Percentiles rank a stretch among this genome's conserved stretches.
These are phyloP conservation scores for Pygoscelis adeliae DNA, from an alignment of 2,113 vertebrate species.

Conservation along the genomic window DNA sequence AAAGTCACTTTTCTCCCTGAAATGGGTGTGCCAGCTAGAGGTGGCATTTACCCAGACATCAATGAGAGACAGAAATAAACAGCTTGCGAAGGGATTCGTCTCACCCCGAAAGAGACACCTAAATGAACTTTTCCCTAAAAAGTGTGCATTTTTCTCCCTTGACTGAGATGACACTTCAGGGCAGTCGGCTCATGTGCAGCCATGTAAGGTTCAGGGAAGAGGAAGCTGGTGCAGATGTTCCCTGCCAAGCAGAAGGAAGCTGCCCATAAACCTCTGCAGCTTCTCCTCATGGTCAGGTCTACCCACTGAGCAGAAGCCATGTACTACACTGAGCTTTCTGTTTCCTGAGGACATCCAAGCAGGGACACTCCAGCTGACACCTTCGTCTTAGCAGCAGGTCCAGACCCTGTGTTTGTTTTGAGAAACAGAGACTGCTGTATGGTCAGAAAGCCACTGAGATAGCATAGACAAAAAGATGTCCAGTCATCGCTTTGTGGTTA, in stretches of 20 bases:
- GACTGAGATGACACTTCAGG: neutral
- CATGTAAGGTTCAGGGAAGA: neutral
- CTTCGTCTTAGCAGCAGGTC: neutral
- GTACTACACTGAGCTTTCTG: fast-evolving
- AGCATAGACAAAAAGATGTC: neutral
- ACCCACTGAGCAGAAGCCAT: neutral
- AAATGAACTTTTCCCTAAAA: neutral
- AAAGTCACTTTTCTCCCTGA: neutral
- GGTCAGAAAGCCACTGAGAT: neutral
- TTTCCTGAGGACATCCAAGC: neutral
- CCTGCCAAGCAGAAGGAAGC: neutral
- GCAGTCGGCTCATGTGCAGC: neutral
- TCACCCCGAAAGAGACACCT: neutral
- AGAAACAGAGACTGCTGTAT: neutral
- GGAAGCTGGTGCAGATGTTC: neutral
- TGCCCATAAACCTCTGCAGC: neutral
- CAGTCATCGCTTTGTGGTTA: neutral
- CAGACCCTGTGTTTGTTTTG: neutral
- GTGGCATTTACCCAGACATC: neutral
- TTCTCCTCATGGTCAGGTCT: neutral
- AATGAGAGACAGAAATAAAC: neutral
- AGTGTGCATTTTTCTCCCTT: neutral
- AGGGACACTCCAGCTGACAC: neutral
- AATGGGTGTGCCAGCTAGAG: neutral
- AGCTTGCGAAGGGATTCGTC: neutral